Base-by-base conservation (phyloP, 2,113 vertebrate species). In the Solea solea region DNA sequence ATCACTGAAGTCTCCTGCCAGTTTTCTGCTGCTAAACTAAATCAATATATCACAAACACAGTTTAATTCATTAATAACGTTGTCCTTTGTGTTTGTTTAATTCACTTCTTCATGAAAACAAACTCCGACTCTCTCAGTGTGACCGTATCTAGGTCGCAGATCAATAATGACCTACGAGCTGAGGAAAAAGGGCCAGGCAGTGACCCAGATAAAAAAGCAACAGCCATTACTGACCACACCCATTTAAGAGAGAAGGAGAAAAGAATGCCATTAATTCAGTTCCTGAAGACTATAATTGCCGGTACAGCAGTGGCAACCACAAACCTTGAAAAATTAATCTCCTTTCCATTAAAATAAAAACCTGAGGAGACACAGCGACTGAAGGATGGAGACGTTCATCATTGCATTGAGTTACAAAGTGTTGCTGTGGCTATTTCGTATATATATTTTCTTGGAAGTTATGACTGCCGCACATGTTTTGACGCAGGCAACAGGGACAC, bases 401-500 rank as follows among this genome's bases (percentile, higher is more conserved):
- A 65, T 51, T 59, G 56, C 3, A n/a, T 27, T 75, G 51, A 53
- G 48, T 15, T 71, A 64, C 40, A 76, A 84, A 56, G 53, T 25
- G 6, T 50, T n/a, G 13, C 5, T 2, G 58, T 8, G 51, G 55
- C 27, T 40, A 48, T 65, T 63, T 66, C 21, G 14, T 48, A 6
- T 6, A 34, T 69, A 45, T 74, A 42, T 65, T 69, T 62, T 27
- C 8, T 59, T 44, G 28, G n/a, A 55, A 58, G 69, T 68, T 48
- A 50, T 63, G 74, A 61, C 54, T 53, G 64, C 11, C 6, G 5
- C 0, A 8, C 55, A 77, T 83, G 60, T 60, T 81, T 74, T 27
- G 72, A 82, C 11, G 41, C 6, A 69, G 5, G 42, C 14, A 63
- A 61, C 63, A 0, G 74, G 55, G 62, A 80, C 74, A 28, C 42